Percentiles rank a stretch among this genome's conserved stretches.
Conservation (phyloP, 2,797 vertebrate genomes). For the Trachops cirrhosus region DNA sequence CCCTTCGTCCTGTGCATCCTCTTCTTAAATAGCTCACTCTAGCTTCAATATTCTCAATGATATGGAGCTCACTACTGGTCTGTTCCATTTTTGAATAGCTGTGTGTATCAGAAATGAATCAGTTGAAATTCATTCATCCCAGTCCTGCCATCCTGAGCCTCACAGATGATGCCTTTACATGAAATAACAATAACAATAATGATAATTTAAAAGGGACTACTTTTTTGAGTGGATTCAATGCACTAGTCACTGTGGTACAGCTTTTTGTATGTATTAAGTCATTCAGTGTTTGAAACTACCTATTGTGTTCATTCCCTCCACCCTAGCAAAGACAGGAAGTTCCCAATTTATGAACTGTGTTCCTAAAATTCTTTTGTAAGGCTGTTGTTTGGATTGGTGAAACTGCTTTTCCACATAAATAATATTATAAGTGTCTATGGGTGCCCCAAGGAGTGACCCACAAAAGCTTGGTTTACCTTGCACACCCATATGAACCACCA, state of each 20-base stretch:
- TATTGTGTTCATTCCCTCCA: background rate
- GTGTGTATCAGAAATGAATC: background rate
- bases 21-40: background rate
- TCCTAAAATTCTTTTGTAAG: slow-evolving; percentile 28
- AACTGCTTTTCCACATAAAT: slow-evolving; percentile 40
- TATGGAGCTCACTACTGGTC: background rate
- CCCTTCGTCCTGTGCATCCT: rapidly evolving
- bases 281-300: background rate
- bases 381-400: background rate
- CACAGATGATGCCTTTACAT: background rate
- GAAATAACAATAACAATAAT: background rate
- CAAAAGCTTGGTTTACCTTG: background rate
- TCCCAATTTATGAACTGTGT: slow-evolving; percentile 62
- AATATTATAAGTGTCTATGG: background rate
- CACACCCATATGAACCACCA: rapidly evolving
- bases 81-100: background rate
- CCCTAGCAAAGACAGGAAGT: slow-evolving; percentile 67
- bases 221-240: background rate
- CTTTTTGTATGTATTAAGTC: background rate
- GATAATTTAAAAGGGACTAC: rapidly evolving
- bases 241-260: background rate
- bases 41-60: background rate
- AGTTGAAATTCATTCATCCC: background rate
- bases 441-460: background rate
- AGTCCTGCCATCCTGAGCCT: background rate